Evolutionary conservation across 2,113 vertebrate genomes (phyloP).

Genomic region (Elgaria multicarinata): DNA sequence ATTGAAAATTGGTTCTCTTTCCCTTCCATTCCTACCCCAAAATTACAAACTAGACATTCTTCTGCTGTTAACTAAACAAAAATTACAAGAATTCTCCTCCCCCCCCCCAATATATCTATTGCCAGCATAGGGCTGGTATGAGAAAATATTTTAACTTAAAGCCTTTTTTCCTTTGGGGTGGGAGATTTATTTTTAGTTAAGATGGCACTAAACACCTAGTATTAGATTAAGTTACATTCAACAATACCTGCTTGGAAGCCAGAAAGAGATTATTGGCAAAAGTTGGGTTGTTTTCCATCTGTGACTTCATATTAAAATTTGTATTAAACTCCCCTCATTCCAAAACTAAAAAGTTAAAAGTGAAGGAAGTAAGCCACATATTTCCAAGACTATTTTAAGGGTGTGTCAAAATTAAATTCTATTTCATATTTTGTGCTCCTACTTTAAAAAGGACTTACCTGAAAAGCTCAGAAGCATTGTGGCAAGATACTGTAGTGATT

Average conservation of each 20-base stretch:
- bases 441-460: conserved; percentile 78
- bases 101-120: conserved; percentile 58
- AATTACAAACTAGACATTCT: conserved; percentile 74
- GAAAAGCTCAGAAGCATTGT: conserved; percentile 59
- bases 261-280: conserved; percentile 63
- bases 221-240: not conserved
- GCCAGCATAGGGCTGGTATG: conserved; percentile 57
- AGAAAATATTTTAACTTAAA: conserved; percentile 69
- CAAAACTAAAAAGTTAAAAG: conserved; percentile 31
- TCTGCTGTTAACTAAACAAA: conserved; percentile 64
- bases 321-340: conserved; percentile 36
- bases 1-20: conserved; percentile 78
- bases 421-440: conserved; percentile 63
- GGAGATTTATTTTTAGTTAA: conserved; percentile 64
- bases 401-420: conserved; percentile 24
- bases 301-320: conserved; percentile 53
- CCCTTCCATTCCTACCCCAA: conserved; percentile 60
- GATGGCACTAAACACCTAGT: conserved; percentile 57
- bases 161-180: conserved; percentile 59
- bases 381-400: conserved; percentile 40
- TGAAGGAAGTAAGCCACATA: not conserved
- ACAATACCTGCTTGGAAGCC: conserved; percentile 58
- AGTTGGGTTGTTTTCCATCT: conserved; percentile 52
- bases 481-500: conserved; percentile 52
- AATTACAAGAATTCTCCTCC: conserved; percentile 29